Conservation (phyloP, 2,888 invertebrate genomes). For the Calameuta idolon region DNA sequence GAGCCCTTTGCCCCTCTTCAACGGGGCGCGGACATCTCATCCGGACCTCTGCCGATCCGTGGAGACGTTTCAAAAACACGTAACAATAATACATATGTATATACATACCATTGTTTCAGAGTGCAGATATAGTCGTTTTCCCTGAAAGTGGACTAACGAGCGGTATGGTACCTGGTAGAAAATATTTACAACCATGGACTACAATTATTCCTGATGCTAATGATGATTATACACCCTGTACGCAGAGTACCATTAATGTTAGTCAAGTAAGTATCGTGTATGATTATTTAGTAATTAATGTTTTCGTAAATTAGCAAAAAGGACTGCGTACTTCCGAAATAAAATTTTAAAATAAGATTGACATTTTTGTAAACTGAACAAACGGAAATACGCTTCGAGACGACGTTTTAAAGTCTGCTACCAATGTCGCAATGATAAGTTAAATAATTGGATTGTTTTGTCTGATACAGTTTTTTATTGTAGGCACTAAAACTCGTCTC, state of each 20-base stretch:
- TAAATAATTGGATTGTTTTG: not conserved
- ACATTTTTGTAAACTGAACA: not conserved
- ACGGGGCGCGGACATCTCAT: no score
- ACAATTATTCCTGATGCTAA: slow-evolving; percentile 43
- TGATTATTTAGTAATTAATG: not conserved
- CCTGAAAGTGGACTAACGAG: slow-evolving; percentile 67
- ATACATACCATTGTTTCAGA: slow-evolving; percentile 50
- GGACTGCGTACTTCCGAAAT: not conserved
- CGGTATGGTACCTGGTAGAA: slow-evolving; percentile 50
- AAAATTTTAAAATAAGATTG: no score
- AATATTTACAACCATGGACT: slow-evolving; percentile 40
- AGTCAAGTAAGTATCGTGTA: slow-evolving; percentile 31
- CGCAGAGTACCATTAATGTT: slow-evolving; percentile 21
- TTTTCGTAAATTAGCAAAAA: no score
- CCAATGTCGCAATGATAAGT: not conserved
- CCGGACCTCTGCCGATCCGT: no score
- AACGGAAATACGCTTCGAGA: not conserved
- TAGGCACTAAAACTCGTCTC: slow-evolving; percentile 61
- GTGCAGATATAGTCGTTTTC: slow-evolving; percentile 72
- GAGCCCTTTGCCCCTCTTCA: no score
- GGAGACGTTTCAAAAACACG: no score
- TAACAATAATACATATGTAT: no score
- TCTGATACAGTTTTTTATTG: slow-evolving; percentile 22
- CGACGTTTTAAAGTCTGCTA: not conserved
- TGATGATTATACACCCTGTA: slow-evolving; percentile 44